Conservation (phyloP, 1,140 invertebrate species). For the honey bee (Apis mellifera) region DNA sequence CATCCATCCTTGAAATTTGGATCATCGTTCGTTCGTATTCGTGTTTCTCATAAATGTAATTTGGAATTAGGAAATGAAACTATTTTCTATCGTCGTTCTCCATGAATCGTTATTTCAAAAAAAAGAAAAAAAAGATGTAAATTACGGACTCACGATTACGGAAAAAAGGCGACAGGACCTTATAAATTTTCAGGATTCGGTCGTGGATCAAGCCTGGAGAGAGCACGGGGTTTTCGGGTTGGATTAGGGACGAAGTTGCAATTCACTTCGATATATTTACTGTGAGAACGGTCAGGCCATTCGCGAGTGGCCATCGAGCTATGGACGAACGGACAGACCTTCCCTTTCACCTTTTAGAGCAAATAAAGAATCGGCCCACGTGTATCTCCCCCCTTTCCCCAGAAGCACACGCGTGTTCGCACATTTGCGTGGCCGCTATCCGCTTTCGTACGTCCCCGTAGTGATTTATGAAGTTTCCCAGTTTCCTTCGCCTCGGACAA, state of each 20-base stretch:
- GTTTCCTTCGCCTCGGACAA: constrained; percentile 50
- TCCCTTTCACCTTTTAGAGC: constrained; percentile 63
- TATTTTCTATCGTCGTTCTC: background rate
- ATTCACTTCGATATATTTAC: constrained; percentile 81
- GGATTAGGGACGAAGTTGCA: constrained; percentile 79
- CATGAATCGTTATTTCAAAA: background rate
- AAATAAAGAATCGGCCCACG: constrained; percentile 60
- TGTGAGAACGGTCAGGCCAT: constrained; percentile 79
- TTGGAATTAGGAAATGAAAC: background rate
- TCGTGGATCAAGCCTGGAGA: constrained; percentile 72
- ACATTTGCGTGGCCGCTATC: constrained; percentile 62
- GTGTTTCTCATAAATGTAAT: background rate
- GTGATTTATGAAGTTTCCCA: constrained; percentile 69
- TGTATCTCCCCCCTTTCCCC: constrained; percentile 4
- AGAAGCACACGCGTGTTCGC: constrained; percentile 68
- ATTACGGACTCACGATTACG: background rate
- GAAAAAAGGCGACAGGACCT: constrained; percentile 9
- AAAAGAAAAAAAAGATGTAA: background rate
- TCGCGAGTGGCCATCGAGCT: constrained; percentile 43
- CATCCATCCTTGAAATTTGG: constrained; percentile 26
- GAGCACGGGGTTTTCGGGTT: constrained; percentile 58
- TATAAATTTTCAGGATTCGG: constrained; percentile 78
- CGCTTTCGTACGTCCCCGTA: constrained; percentile 41
- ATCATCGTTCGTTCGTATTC: background rate
- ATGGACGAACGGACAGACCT: constrained; percentile 55